A percentile compares a stretch with the other conserved stretches of the same genome.
phyloP scores from a whole-genome alignment of 2,888 invertebrate genomes.

The Mechanitis messenoides region DNA sequence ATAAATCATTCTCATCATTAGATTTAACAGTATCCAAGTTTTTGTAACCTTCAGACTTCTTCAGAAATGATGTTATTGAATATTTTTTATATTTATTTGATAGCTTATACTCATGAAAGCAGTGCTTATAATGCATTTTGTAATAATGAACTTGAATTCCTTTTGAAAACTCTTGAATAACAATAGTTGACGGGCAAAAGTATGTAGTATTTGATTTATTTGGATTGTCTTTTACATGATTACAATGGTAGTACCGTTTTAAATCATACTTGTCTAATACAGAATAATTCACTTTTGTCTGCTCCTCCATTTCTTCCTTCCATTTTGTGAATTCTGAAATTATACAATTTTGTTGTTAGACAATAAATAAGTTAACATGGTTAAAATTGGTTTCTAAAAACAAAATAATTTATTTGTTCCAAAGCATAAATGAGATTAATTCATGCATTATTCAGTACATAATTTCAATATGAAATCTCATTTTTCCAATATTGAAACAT shows the following conservation, averaged over 20 bases:
- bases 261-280: slow-evolving; percentile 36
- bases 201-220: slow-evolving; percentile 13
- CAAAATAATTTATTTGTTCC: neutral
- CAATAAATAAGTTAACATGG: neutral
- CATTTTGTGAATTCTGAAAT: slow-evolving; percentile 54
- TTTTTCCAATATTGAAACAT: too few relatives aligned
- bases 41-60: slow-evolving; percentile 28
- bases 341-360: neutral
- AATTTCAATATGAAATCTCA: too few relatives aligned
- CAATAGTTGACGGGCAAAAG: slow-evolving; percentile 49
- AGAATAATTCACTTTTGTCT: slow-evolving; percentile 39
- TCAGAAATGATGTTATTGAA: slow-evolving; percentile 37
- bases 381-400: neutral
- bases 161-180: slow-evolving; percentile 40
- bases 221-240: slow-evolving; percentile 23
- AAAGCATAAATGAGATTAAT: too few relatives aligned
- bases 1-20: slow-evolving; percentile 35
- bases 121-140: slow-evolving; percentile 46
- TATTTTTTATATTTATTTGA: slow-evolving; percentile 39
- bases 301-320: slow-evolving; percentile 44
- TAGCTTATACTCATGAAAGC: slow-evolving; percentile 29
- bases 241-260: slow-evolving; percentile 47
- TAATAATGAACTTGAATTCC: slow-evolving; percentile 50
- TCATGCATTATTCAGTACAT: too few relatives aligned
- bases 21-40: slow-evolving; percentile 14